Evolutionary conservation across 2,113 vertebrate genomes (phyloP), one percentile per base, ranked within the genome.

Genomic region (Python bivittatus): DNA sequence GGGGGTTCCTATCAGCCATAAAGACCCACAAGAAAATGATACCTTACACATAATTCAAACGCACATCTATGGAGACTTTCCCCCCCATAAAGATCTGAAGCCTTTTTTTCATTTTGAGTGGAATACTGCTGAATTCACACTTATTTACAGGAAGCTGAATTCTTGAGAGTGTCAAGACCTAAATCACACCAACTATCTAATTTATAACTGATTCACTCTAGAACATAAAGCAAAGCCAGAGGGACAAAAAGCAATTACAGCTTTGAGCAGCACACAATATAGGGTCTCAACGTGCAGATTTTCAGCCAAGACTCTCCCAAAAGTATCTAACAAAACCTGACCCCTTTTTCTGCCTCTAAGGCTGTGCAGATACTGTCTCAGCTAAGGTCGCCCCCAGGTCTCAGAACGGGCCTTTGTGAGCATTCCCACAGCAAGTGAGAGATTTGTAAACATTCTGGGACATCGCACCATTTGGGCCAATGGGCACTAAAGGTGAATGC

Each of bases 131-230:
- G 94, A 92, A 95, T 58, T 88, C 91, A 84, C 86, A 89, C 53
- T 94, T 54, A 90, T 88, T 88, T 93, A 91, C 72, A 61, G 56
- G 93, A 92, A 91, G 68, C 25, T 22, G 52, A 94, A 88, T 29
- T 92, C 89, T 42, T 92, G 86, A 95, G 84, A 92, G 33, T 91
- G 94, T 58, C 92, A 93, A 96, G 91, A 96, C 89, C 91, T 95
- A 86, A 91, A 93, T 94, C 79, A 95, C 0, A 33, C 58, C 92
- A 91, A 94, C 27, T 61, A 96, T 91, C 89, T 61, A 94, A 93
- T 79, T 79, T 17, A 93, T 23, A 93, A 96, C 86, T 15, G 90
- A 68, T 93, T 72, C 85, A 92, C 56, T 87, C 94, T 54, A 57
- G 56, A 58, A 93, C 91, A 93, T 93, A 89, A 93, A 93, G 89